These are phyloP conservation scores for Cephus cinctus DNA, from an alignment of 1,140 invertebrate species.

Conservation along the genomic window DNA sequence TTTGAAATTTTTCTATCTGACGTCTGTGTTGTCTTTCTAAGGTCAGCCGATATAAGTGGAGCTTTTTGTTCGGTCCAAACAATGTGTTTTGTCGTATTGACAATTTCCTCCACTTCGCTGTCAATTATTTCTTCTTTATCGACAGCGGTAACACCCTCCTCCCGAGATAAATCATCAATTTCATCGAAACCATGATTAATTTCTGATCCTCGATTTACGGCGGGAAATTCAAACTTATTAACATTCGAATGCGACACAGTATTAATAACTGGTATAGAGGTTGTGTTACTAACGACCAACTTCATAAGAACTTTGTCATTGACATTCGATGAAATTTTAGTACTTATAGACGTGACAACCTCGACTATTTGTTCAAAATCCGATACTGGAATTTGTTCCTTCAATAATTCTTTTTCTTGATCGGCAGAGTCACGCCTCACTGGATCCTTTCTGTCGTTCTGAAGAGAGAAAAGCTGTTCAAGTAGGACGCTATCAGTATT, in stretches of 20 bases:
- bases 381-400: conserved; percentile 20
- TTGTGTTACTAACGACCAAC: conserved; percentile 30
- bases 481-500: conserved; percentile 27
- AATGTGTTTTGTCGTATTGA: too few relatives aligned
- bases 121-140: not conserved
- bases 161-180: too few relatives aligned
- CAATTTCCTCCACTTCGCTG: not conserved
- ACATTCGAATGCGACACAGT: not conserved
- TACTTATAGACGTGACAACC: conserved; percentile 51
- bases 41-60: too few relatives aligned
- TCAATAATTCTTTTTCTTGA: conserved; percentile 7
- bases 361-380: conserved; percentile 46
- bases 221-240: too few relatives aligned
- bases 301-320: conserved; percentile 37
- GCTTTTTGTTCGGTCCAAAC: too few relatives aligned
- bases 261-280: conserved; percentile 18
- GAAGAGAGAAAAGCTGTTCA: conserved; percentile 35
- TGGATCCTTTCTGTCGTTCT: conserved; percentile 1
- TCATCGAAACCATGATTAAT: too few relatives aligned
- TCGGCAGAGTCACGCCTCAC: conserved; percentile 6
- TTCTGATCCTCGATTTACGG: too few relatives aligned
- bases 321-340: conserved; percentile 43
- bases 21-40: conserved; percentile 17
- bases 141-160: too few relatives aligned
- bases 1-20: conserved; percentile 42